Base-by-base conservation (phyloP, 2,113 vertebrate species). In the Motacilla alba region DNA sequence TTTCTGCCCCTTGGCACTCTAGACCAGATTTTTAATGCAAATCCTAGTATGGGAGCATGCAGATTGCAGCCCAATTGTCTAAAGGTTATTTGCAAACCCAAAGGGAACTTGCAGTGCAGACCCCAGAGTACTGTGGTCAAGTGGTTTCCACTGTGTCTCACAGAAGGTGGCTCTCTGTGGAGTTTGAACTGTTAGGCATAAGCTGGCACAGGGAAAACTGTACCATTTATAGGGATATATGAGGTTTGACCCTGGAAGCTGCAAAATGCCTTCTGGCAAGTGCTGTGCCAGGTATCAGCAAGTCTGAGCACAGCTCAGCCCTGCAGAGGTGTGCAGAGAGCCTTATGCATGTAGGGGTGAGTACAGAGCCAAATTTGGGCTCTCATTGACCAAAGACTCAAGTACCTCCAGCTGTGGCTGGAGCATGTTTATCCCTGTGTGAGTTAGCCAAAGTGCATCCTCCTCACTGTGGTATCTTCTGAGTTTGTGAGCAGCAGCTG, bases 61-160 rank as follows among this genome's bases (percentile, higher is more conserved):
- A 86, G 52, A 46, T 22, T 6, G 6, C 35, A 91, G 49, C 5
- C 2, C 41, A 26, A 66, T 67, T 14, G 1, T 49, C n/a, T 76
- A 30, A 37, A 75, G 52, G 47, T 72, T 79, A n/a, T 39, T 96
- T 87, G 44, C 39, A 70, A 86, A 93, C 44, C 24, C 59, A 56
- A 39, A 49, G 43, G 52, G 75, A 75, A 13, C 33, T 50, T 60
- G 33, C 43, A 52, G 30, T 0, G 1, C 6, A 2, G 37, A 35
- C 5, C n/a, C 19, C n/a, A 13, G 55, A 44, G 9, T 39, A 7
- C 37, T 59, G 56, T 15, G 20, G 60, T 52, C 0, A 0, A 2
- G 20, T 50, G 47, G 37, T 35, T 93, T 79, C 30, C 0, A 0
- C 49, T 63, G 39, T 60, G 50, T 79, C 72, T 72, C 15, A 15